Evolutionary conservation across 2,113 vertebrate species (phyloP).

Genomic region (Lucifuga dentata): DNA sequence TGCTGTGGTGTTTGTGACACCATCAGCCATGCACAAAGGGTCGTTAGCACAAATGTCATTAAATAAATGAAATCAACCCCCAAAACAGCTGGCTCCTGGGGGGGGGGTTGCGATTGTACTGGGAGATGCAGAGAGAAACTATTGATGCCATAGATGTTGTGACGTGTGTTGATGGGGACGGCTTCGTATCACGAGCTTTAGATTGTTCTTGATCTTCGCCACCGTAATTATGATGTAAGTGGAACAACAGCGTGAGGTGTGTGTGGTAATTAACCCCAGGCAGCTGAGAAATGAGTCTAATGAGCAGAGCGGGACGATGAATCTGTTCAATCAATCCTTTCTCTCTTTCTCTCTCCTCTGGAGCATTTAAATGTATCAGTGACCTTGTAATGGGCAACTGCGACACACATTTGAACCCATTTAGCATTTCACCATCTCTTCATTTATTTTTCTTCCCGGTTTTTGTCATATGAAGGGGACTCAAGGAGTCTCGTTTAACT

Average conservation of each 20-base stretch:
- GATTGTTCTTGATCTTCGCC: conserved; percentile 80
- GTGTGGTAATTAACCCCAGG: conserved; percentile 92
- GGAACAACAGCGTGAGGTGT: conserved; percentile 88
- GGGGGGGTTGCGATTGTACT: conserved; percentile 68
- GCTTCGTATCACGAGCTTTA: conserved; percentile 81
- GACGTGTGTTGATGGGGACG: conserved; percentile 55
- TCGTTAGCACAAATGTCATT: conserved; percentile 86
- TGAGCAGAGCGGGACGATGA: conserved; percentile 88
- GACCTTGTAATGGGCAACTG: conserved; percentile 90
- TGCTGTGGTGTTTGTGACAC: conserved; percentile 77
- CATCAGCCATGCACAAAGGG: conserved; percentile 80
- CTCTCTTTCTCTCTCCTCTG: conserved; percentile 74
- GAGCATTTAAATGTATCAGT: conserved; percentile 85
- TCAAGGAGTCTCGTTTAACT: conserved; percentile 55
- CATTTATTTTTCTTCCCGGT: conserved; percentile 72
- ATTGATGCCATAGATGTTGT: conserved; percentile 57
- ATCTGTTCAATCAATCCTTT: conserved; percentile 88
- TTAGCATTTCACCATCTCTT: conserved; percentile 82
- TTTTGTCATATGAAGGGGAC: conserved; percentile 61
- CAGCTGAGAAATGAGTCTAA: conserved; percentile 89
- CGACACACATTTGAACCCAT: conserved; percentile 88
- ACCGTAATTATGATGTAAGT: conserved; percentile 93
- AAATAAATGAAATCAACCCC: conserved; percentile 89
- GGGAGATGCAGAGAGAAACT: conserved; percentile 59
- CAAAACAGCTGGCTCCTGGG: conserved; percentile 87